Conservation (phyloP, 2,888 invertebrate species). For the Trachelus iudaicus region DNA sequence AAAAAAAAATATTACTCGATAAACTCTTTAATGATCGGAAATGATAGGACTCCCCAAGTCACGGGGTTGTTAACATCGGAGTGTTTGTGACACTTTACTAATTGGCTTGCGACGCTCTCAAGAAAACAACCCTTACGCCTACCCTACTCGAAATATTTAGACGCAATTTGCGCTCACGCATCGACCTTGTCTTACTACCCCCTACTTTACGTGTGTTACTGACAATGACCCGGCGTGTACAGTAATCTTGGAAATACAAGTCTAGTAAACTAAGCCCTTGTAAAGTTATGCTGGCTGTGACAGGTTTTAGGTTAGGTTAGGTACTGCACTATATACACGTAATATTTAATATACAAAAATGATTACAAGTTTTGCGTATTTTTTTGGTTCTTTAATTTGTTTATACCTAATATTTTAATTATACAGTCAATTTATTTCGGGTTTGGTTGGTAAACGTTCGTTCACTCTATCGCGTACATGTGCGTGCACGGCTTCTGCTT, state of each 20-base stretch:
- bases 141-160: neutral
- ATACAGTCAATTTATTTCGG: neutral
- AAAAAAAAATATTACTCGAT: neutral
- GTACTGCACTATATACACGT: neutral
- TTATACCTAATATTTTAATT: neutral
- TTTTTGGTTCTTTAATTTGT: neutral
- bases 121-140: constrained; percentile 53
- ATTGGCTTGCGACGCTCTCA: constrained; percentile 60
- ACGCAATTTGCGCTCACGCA: neutral
- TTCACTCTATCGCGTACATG: neutral
- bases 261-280: neutral
- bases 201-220: neutral
- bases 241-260: neutral
- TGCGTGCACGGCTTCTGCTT: neutral
- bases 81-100: constrained; percentile 65
- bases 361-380: neutral
- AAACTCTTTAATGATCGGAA: neutral
- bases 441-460: neutral
- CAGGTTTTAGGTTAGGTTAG: neutral
- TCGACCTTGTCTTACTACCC: neutral
- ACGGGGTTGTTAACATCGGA: constrained; percentile 32
- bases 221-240: neutral
- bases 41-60: neutral
- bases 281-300: neutral
- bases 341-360: neutral